Evolutionary conservation across 2,113 vertebrate genomes (phyloP).

Genomic region (Solenodon paradoxus): DNA sequence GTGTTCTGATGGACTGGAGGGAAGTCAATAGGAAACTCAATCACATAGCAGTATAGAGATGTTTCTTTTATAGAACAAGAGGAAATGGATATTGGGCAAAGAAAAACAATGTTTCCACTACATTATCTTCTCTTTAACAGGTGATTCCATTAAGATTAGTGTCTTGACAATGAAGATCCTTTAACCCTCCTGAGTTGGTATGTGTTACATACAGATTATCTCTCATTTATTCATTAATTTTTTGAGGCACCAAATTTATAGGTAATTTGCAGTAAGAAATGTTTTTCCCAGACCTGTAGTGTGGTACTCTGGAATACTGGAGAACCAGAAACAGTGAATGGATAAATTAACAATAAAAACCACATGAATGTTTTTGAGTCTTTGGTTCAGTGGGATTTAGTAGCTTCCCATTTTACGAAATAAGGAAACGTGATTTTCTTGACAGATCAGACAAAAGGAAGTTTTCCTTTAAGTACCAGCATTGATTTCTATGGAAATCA

Average conservation of each 20-base stretch:
- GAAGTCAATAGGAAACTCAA: background rate
- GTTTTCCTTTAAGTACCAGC: background rate
- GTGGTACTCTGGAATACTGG: background rate
- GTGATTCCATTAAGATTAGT: background rate
- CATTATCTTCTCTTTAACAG: background rate
- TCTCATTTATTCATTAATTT: background rate
- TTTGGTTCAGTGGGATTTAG: background rate
- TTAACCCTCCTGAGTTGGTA: background rate
- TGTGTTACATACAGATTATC: background rate
- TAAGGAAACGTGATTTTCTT: background rate
- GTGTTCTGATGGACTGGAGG: background rate
- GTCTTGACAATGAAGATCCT: background rate
- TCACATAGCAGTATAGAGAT: background rate
- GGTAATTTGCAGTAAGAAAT: background rate
- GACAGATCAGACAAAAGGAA: background rate
- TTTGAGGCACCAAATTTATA: background rate
- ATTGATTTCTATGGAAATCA: background rate
- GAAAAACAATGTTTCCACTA: background rate
- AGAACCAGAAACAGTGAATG: background rate
- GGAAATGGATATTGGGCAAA: background rate
- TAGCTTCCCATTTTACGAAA: conserved; percentile 12
- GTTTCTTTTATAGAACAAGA: background rate
- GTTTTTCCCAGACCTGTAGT: background rate
- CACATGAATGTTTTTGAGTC: background rate
- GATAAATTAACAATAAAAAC: background rate